Evolutionary conservation across 2,888 invertebrate species (phyloP).

Genomic region (Stenodera caucasica): DNA sequence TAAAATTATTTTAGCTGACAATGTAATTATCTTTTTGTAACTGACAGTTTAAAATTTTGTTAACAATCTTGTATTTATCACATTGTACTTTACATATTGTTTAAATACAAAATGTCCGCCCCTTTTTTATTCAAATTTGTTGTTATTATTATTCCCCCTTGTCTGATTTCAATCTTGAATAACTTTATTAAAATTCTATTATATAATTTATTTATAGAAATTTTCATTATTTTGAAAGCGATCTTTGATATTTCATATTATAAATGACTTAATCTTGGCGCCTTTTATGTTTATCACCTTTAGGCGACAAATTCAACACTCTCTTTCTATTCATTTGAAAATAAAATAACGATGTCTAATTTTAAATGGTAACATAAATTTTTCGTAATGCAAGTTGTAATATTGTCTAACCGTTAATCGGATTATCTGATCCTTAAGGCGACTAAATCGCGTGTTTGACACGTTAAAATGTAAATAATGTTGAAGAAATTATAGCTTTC

Average conservation of each 20-base stretch:
- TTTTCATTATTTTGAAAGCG: no score
- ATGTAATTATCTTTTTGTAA: background rate
- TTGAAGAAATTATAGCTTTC: conserved; percentile 1
- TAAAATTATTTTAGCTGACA: background rate
- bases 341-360: background rate
- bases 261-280: background rate
- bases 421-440: background rate
- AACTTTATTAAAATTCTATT: background rate
- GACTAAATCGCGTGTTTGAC: background rate
- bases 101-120: conserved; percentile 3
- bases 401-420: background rate
- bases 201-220: no score
- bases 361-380: background rate
- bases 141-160: background rate
- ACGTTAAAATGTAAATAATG: conserved; percentile 5
- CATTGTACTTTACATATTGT: background rate
- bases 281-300: background rate
- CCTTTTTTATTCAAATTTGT: background rate
- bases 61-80: background rate
- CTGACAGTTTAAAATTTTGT: background rate
- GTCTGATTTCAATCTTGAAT: background rate
- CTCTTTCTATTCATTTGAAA: background rate
- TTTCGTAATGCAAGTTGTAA: background rate
- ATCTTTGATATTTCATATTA: background rate
- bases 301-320: conserved; percentile 3